Evolutionary conservation across 2,888 invertebrate genomes (phyloP), one percentile per base, ranked within the genome.

Genomic region (Rhagium mordax): DNA sequence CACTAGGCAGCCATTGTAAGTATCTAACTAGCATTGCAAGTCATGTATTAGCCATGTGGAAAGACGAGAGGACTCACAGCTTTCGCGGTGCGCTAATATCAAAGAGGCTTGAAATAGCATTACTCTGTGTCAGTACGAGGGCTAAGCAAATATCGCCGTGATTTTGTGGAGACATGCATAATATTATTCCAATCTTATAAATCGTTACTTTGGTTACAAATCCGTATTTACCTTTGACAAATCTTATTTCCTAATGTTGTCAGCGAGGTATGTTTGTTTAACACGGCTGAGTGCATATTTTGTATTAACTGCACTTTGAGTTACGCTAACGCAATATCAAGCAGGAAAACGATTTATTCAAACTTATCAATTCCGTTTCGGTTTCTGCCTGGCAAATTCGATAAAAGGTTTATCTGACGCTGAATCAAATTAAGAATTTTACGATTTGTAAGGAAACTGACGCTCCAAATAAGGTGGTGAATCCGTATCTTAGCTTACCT

Each of bases 31-130:
- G 55, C 18, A n/a, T n/a, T 24, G 55, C 24, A 55, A 55, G 55
- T 55, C 55, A 55, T 55, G 59, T 33, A 33, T 59, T 59, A 59
- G 33, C 59, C 33, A 10, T 59, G 59, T 18, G 18, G 51, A 51
- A 16, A 55, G 55, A 55, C 20, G 55, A n/a, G 13, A 21, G 55
- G 55, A 24, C n/a, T 29, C 15, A 15, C 24, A 33, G 33, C 59
- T 59, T 33, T 59, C 16, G 16, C 29, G 33, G 16, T 15, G 33
- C 16, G 16, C 33, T 33, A 33, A 59, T 59, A 24, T 21, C 21
- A 55, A 55, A 59, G 29, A 16, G 59, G 29, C 33, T 59, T 29
- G 18, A 59, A 59, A 59, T 59, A 59, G 33, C 59, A 59, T 59
- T 18, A 59, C 55, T 55, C 55, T 21, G 24, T n/a, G 24, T 24